phyloP scores from a whole-genome alignment of 2,797 vertebrate species.

The Luscinia luscinia region DNA sequence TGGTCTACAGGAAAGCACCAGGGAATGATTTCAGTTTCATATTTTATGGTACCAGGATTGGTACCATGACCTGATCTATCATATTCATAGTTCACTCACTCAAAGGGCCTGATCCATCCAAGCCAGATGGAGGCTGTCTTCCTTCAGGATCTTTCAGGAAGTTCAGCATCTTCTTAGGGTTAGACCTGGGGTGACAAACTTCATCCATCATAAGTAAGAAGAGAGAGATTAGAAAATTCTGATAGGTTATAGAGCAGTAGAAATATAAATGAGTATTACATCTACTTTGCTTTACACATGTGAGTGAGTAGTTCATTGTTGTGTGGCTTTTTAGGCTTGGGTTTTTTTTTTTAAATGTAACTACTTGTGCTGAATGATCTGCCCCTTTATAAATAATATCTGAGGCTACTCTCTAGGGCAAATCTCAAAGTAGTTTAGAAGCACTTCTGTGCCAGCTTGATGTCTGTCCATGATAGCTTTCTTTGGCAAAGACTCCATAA shows the following conservation, averaged over 20 bases:
- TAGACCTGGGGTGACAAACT: not conserved
- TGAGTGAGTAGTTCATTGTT: not conserved
- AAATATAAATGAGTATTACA: not conserved
- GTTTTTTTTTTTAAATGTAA: not conserved
- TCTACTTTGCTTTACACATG: not conserved
- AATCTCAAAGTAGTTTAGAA: constrained; percentile 51
- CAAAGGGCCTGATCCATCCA: not conserved
- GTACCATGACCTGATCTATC: constrained; percentile 26
- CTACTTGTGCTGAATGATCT: constrained; percentile 3
- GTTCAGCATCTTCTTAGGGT: not conserved
- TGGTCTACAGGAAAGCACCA: constrained; percentile 39
- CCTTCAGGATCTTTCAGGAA: not conserved
- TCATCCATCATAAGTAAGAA: not conserved
- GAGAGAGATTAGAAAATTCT: not conserved
- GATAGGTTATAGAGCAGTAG: not conserved
- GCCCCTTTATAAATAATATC: not conserved
- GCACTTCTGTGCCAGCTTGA: constrained; percentile 28
- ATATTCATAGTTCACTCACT: not conserved
- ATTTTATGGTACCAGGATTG: constrained; percentile 30
- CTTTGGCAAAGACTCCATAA: constrained; percentile 74
- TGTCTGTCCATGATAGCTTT: constrained; percentile 68
- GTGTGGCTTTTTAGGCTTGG: not conserved
- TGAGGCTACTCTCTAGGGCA: not conserved
- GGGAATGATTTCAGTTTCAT: constrained; percentile 41
- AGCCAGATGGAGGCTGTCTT: not conserved